These are phyloP conservation scores for Ruditapes philippinarum DNA, from an alignment of 1,140 invertebrate genomes.

Conservation along the genomic window DNA sequence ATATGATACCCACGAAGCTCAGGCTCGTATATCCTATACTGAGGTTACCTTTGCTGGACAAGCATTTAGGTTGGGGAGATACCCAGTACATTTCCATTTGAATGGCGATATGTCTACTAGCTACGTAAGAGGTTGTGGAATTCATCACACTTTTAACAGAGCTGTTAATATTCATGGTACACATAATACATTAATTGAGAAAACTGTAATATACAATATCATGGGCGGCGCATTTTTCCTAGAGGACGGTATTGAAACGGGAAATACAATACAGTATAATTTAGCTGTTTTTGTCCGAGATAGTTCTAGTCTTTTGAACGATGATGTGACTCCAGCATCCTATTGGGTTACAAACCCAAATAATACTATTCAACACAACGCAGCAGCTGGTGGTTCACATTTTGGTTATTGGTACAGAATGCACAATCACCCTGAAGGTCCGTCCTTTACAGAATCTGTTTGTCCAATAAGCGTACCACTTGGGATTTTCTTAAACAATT, in stretches of 20 bases:
- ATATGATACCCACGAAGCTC: conserved; percentile 72
- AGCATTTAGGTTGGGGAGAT: conserved; percentile 85
- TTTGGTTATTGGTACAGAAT: conserved; percentile 87
- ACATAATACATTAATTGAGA: conserved; percentile 81
- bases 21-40: conserved; percentile 76
- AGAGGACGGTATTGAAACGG: conserved; percentile 86
- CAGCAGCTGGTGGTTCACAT: conserved; percentile 85
- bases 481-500: conserved; percentile 83
- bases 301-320: conserved; percentile 85
- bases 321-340: conserved; percentile 86
- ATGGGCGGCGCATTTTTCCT: conserved; percentile 86
- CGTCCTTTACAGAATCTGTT: conserved; percentile 78
- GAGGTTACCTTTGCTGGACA: conserved; percentile 84
- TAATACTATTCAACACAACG: conserved; percentile 84
- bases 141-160: conserved; percentile 85
- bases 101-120: conserved; percentile 84
- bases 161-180: conserved; percentile 86
- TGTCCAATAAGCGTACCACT: conserved; percentile 82
- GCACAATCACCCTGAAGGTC: conserved; percentile 83
- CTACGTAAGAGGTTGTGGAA: conserved; percentile 82
- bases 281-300: conserved; percentile 83
- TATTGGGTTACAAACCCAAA: conserved; percentile 86
- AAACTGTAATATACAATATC: conserved; percentile 83
- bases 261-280: conserved; percentile 85
- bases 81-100: conserved; percentile 86